Percentiles rank a stretch among this genome's conserved stretches.
These are phyloP conservation scores for Amphimallon solstitiale DNA, from an alignment of 2,888 invertebrate genomes.

Conservation along the genomic window DNA sequence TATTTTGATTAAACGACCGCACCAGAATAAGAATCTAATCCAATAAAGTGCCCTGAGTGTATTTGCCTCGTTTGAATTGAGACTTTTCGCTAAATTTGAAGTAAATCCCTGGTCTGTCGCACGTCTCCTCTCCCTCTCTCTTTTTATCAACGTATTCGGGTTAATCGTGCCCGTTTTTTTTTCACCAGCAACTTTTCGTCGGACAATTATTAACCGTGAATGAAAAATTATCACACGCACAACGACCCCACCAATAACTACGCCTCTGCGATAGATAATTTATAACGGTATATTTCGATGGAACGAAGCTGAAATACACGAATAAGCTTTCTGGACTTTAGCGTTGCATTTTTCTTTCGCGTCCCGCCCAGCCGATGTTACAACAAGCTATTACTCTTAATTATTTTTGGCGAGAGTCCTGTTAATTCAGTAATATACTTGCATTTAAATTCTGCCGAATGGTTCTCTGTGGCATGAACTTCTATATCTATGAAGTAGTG, in stretches of 20 bases:
- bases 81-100: no score
- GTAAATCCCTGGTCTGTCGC: no score
- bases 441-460: no score
- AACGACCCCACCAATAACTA: no score
- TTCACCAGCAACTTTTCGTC: background rate
- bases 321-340: constrained; percentile 15
- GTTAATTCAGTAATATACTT: constrained; percentile 5
- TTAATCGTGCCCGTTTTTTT: no score
- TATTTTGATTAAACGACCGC: constrained; percentile 11
- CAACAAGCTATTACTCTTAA: constrained; percentile 22
- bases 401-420: constrained; percentile 9
- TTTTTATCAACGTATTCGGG: no score
- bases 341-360: background rate
- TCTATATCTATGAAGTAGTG: no score
- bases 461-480: no score
- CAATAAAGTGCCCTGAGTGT: constrained; percentile 11
- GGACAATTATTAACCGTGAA: constrained; percentile 23
- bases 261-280: no score
- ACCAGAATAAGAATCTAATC: constrained; percentile 23
- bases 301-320: background rate
- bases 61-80: no score
- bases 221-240: constrained; percentile 12
- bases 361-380: background rate
- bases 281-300: no score
- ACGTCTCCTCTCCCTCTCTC: no score